Evolutionary conservation across 2,888 invertebrate species (phyloP), one percentile per base, ranked within the genome.

Genomic region (Drepana falcataria): DNA sequence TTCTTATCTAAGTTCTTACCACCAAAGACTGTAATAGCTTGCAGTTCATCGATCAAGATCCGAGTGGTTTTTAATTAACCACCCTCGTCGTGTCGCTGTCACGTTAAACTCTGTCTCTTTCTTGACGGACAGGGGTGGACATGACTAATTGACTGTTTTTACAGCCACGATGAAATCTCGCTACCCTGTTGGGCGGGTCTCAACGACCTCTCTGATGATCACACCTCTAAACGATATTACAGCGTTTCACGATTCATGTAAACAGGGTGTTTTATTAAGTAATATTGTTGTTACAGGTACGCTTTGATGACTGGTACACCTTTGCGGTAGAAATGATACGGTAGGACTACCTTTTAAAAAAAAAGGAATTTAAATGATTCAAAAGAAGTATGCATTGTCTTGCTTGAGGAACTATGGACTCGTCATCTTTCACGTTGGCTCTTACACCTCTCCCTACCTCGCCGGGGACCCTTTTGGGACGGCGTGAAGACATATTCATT

Each of bases 51-150:
- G 65, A 69, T 77, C 71, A 71, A 52, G 51, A 58, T 57, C 48
- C 56, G 44, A 62, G 60, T 59, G 66, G 62, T 66, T 71, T 73
- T 71, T 70, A 73, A 69, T 69, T 70, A 68, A 57, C 63, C 61
- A 47, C 63, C 66, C 60, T 59, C 64, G 67, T 68, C 71, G 65
- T 61, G 64, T 68, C 67, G 56, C 53, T 68, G 67, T 69, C 65
- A 62, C 55, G 51, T 51, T 58, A 62, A 60, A 56, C 54, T 57
- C 60, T 53, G 56, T 66, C 68, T 62, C 66, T 59, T 59, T 64
- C 65, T 57, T 44, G 44, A 44, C 44, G 44, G 35, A 57, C 59
- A 54, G 59, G 53, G 52, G 58, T 53, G 53, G 48, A 48, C 51
- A 35, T 51, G 51, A 51, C 51, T 51, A 51, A 51, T 51, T 53